These are phyloP conservation scores for Onychostoma macrolepis DNA, from an alignment of 2,113 vertebrate genomes.

Conservation along the genomic window DNA sequence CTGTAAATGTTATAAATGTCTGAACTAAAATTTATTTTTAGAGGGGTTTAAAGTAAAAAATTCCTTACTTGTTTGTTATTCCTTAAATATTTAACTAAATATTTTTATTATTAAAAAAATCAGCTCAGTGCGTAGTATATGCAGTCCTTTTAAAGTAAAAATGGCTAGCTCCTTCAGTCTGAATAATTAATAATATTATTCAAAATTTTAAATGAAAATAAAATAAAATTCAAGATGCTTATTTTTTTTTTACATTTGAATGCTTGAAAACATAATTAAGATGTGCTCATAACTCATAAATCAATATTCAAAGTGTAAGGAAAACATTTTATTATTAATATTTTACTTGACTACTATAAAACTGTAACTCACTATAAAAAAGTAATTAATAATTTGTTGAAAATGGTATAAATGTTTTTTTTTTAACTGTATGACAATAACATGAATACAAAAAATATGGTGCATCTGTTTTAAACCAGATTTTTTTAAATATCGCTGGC, in stretches of 20 bases:
- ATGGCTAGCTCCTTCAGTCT: not conserved
- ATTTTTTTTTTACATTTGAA: not conserved
- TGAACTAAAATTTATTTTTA: not conserved
- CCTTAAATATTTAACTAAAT: not conserved
- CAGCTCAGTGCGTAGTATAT: not conserved
- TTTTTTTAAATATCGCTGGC: not conserved
- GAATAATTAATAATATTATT: not conserved
- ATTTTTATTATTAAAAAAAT: not conserved
- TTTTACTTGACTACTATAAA: not conserved
- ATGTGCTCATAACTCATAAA: not conserved
- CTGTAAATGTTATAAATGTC: constrained; percentile 13
- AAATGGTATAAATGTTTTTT: not conserved
- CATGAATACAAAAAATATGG: not conserved
- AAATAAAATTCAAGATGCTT: not conserved
- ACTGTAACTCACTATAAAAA: not conserved
- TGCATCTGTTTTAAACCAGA: not conserved
- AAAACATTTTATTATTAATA: not conserved
- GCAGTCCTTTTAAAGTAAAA: not conserved
- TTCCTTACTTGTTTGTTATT: not conserved
- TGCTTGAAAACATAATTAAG: not conserved
- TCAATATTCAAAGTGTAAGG: not conserved
- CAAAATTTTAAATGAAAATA: not conserved
- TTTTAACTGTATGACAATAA: not conserved
- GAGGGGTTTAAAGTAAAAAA: not conserved
- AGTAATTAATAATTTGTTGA: not conserved